These are phyloP conservation scores for Drosophila insularis DNA, from an alignment of 1,140 invertebrate genomes.

Conservation along the genomic window DNA sequence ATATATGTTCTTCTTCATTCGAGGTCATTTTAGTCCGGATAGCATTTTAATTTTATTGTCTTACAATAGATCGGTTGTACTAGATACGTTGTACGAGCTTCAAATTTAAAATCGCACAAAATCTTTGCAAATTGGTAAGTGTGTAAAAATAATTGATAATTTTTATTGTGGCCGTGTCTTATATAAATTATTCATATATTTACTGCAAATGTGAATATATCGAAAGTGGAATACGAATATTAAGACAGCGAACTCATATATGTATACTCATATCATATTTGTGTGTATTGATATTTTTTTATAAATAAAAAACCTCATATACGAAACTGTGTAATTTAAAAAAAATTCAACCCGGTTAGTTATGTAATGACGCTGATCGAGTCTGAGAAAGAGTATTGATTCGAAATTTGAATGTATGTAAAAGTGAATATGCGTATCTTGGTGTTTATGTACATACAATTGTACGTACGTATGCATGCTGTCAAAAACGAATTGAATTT, in stretches of 20 bases:
- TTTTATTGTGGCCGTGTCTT: not conserved
- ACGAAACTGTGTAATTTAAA: constrained; percentile 12
- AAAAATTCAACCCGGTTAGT: constrained; percentile 2
- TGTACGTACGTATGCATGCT: not conserved
- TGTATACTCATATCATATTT: not conserved
- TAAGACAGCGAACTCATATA: not conserved
- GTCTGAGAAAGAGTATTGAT: not conserved
- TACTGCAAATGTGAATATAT: not conserved
- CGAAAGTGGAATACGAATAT: not conserved
- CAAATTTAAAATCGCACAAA: constrained; percentile 1
- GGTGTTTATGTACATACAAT: not conserved
- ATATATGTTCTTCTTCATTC: constrained; percentile 42
- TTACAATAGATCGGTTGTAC: constrained; percentile 33
- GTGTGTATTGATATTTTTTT: not conserved
- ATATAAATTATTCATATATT: not conserved
- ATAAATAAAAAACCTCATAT: not conserved
- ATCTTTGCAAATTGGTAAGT: constrained; percentile 20
- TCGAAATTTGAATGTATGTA: not conserved
- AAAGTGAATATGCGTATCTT: not conserved
- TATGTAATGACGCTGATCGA: constrained; percentile 10
- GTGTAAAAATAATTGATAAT: not conserved
- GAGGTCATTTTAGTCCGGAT: constrained; percentile 48
- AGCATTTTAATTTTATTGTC: constrained; percentile 51
- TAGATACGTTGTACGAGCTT: constrained; percentile 2
- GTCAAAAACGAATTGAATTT: constrained; percentile 10